Percentiles rank a stretch among this genome's conserved stretches.
Conservation (phyloP, 2,113 vertebrate genomes). For the Sitta europaea region DNA sequence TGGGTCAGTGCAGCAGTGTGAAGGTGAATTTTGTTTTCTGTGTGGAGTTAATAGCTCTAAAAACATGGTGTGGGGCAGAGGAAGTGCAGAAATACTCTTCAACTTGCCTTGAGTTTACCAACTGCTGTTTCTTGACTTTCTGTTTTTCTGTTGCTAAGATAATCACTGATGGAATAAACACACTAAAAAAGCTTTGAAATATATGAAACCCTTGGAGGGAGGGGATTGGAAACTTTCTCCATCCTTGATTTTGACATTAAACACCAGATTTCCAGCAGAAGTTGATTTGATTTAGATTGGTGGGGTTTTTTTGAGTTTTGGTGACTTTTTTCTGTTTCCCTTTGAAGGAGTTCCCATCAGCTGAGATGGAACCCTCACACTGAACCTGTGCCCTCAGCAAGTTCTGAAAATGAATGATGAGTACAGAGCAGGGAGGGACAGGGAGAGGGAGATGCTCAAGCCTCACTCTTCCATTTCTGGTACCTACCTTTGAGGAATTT, state of each 20-base stretch:
- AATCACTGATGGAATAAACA: background rate
- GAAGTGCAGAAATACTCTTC: background rate
- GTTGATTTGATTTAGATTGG: background rate
- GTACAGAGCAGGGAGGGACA: background rate
- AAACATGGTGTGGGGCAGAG: background rate
- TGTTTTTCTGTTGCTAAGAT: background rate
- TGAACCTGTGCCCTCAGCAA: background rate
- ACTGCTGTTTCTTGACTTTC: background rate
- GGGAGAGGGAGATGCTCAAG: background rate
- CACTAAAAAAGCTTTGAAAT: background rate
- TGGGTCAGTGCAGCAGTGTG: background rate
- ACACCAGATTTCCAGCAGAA: background rate
- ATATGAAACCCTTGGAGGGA: background rate
- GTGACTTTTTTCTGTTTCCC: background rate
- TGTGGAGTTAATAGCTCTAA: background rate
- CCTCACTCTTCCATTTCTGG: rapidly evolving
- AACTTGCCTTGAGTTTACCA: background rate
- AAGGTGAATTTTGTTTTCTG: background rate
- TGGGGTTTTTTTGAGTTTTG: background rate
- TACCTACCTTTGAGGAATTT: rapidly evolving
- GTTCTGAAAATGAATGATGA: background rate
- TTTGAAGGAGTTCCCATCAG: background rate
- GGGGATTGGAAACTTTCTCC: background rate
- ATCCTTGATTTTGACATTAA: background rate
- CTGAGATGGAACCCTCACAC: background rate